Evolutionary conservation across 2,113 vertebrate genomes (phyloP), one percentile per base, ranked within the genome.

Genomic region (Phyllostomus hastatus): DNA sequence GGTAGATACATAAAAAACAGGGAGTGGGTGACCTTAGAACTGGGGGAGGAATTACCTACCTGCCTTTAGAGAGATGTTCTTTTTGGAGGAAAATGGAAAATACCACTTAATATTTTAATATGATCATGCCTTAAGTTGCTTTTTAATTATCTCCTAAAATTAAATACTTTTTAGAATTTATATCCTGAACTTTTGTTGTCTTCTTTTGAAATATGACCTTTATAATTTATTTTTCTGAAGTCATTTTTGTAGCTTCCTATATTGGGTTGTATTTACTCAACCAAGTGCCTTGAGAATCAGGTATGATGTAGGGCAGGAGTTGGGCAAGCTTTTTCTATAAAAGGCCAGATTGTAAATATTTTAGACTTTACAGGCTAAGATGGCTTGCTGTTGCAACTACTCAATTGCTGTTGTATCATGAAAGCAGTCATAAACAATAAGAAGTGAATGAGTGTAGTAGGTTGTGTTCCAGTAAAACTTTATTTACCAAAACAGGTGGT

Each of bases 181-280:
- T 86, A 69, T 92, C 94, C 22, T 95, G 73, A 85, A 46, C 43
- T 95, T 85, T 48, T 28, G 38, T 80, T 31, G 80, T 91, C 19
- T 57, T 94, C 22, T n/a, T 88, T 94, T 96, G 19, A 80, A 95
- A 78, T 95, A 50, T 20, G 28, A 41, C 54, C 50, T 93, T 95
- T 94, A 35, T 31, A 88, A 20, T 67, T 90, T 81, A 72, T 46
- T 87, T 85, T 93, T 59, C 48, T 48, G 31, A 96, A 86, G 35
- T 38, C 38, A n/a, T 78, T 90, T 88, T 95, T 33, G 4, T 91
- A 88, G 33, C 9, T 92, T 84, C 15, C 12, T 81, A 20, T 52
- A 69, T 89, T 86, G 26, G 7, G 8, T 28, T 88, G 3, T 92
- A 22, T 85, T 92, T 79, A 61, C 26, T 82, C 43, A 94, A 54